Conservation (phyloP, 2,113 vertebrate genomes). For the Aix galericulata region DNA sequence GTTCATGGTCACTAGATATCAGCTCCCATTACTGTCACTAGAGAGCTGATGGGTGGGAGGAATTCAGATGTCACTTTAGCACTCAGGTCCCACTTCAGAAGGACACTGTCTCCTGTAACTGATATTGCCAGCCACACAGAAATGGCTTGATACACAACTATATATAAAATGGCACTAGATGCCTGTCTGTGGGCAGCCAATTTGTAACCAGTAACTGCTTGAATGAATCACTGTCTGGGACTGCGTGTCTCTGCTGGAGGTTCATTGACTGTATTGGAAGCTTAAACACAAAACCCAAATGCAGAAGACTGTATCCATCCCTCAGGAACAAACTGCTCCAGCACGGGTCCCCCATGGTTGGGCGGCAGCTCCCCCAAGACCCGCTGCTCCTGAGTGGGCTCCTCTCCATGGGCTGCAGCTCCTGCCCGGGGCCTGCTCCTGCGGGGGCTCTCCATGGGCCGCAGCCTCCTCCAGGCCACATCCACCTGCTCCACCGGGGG, state of each 20-base stretch:
- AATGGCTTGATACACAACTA: no score
- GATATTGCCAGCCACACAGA: neutral
- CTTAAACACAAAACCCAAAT: neutral
- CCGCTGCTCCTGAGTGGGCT: no score
- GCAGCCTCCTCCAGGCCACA: no score
- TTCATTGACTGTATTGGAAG: neutral
- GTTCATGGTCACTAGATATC: neutral
- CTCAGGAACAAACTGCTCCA: no score
- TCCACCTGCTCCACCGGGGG: no score
- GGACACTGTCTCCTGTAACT: accelerated
- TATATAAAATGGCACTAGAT: neutral
- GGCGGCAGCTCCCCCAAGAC: no score
- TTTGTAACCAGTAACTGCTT: neutral
- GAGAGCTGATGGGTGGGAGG: neutral
- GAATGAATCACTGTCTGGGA: neutral
- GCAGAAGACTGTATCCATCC: neutral
- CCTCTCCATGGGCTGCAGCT: no score
- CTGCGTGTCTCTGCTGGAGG: neutral
- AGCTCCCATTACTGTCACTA: neutral
- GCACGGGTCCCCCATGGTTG: no score
- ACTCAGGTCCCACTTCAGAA: neutral
- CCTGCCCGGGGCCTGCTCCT: no score
- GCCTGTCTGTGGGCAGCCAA: neutral
- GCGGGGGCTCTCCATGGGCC: no score
- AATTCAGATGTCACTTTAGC: neutral